These are phyloP conservation scores for Drosophila mulleri DNA, from an alignment of 2,888 invertebrate species.

Conservation along the genomic window DNA sequence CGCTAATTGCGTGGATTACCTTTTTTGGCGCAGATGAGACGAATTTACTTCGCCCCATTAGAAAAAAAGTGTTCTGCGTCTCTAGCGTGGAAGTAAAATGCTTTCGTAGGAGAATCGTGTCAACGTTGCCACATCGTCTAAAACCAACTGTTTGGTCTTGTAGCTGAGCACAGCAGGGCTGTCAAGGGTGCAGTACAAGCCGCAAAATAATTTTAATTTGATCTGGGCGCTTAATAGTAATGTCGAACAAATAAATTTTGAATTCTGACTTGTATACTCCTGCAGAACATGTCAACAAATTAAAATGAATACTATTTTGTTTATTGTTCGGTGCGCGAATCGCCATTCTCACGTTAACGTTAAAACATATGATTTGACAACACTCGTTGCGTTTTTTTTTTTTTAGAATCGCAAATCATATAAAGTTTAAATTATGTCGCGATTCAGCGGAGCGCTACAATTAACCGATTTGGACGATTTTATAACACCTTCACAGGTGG, in stretches of 20 bases:
- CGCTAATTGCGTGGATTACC: conserved; percentile 42
- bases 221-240: not conserved
- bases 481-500: conserved; percentile 98
- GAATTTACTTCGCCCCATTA: conserved; percentile 80
- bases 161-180: conserved; percentile 3
- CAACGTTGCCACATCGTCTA: conserved; percentile 40
- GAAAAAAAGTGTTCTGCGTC: conserved; percentile 29
- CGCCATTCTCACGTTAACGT: conserved; percentile 32
- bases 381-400: conserved; percentile 3
- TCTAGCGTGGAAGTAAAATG: conserved; percentile 34
- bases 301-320: not conserved
- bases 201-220: not conserved
- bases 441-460: conserved; percentile 97
- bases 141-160: conserved; percentile 32
- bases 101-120: conserved; percentile 1
- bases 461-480: conserved; percentile 98
- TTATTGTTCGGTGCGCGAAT: not conserved
- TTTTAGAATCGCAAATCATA: not conserved
- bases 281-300: not conserved
- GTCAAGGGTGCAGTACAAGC: not conserved
- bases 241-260: conserved; percentile 20
- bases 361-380: conserved; percentile 21
- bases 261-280: not conserved
- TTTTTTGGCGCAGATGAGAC: conserved; percentile 69
- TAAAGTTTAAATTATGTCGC: conserved; percentile 85